Evolutionary conservation across 2,888 invertebrate species (phyloP).

Genomic region (Masnerella sp.): DNA sequence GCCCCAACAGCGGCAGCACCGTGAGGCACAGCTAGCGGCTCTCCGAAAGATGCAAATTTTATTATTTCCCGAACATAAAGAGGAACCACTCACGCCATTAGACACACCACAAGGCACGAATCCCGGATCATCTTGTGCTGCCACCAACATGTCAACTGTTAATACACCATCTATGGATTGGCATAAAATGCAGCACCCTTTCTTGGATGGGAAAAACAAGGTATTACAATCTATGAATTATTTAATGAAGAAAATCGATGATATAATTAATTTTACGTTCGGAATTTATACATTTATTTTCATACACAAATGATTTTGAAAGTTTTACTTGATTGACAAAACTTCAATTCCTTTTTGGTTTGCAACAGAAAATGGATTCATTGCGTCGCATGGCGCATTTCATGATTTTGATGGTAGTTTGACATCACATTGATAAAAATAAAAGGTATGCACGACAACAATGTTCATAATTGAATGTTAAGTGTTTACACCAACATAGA

Average conservation of each 20-base stretch:
- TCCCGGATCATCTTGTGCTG: constrained; percentile 69
- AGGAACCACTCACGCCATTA: constrained; percentile 66
- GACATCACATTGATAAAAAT: constrained; percentile 29
- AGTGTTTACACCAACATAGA: constrained; percentile 30
- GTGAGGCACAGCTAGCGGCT: constrained; percentile 95
- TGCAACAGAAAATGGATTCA: constrained; percentile 45
- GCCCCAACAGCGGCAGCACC: constrained; percentile 95
- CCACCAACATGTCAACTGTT: constrained; percentile 71
- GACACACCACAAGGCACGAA: constrained; percentile 74
- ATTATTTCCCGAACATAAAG: constrained; percentile 89
- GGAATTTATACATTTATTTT: too few relatives aligned
- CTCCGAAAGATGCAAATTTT: constrained; percentile 95
- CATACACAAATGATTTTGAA: background rate
- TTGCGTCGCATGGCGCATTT: constrained; percentile 35
- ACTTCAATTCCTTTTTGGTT: constrained; percentile 44
- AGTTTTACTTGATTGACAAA: constrained; percentile 7
- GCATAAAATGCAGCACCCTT: constrained; percentile 94
- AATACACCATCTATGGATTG: constrained; percentile 85
- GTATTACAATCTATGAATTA: constrained; percentile 65
- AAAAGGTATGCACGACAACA: constrained; percentile 33
- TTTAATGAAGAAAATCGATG: too few relatives aligned
- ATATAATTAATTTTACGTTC: too few relatives aligned
- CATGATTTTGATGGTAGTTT: constrained; percentile 45
- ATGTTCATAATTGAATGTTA: constrained; percentile 37
- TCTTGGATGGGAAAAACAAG: constrained; percentile 86